Percentiles rank a stretch among this genome's conserved stretches.
phyloP scores from a whole-genome alignment of 2,113 vertebrate species.

The Vicugna pacos region DNA sequence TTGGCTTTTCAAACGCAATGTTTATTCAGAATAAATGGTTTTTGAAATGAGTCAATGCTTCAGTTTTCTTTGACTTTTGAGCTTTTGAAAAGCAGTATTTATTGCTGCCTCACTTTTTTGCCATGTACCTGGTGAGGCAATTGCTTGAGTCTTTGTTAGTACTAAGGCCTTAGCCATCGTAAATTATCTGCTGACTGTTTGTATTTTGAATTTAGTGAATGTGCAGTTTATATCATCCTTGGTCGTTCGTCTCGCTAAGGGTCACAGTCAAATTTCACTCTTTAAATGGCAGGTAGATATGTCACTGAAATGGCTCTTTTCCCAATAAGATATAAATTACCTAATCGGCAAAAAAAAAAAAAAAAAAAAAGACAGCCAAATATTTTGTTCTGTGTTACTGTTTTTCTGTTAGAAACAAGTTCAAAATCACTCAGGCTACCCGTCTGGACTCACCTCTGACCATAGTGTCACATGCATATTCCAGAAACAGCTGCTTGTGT shows the following conservation, averaged over 20 bases:
- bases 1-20: not conserved
- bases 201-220: not conserved
- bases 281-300: not conserved
- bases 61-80: not conserved
- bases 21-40: not conserved
- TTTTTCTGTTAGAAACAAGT: slow-evolving; percentile 23
- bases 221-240: not conserved
- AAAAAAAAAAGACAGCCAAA: not conserved
- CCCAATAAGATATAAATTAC: not conserved
- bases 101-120: not conserved
- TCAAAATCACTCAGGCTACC: not conserved
- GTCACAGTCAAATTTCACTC: not conserved
- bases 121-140: not conserved
- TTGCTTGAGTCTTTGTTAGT: not conserved
- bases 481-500: not conserved
- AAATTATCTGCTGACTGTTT: not conserved
- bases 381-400: not conserved
- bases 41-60: not conserved
- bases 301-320: not conserved
- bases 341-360: not conserved
- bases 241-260: not conserved
- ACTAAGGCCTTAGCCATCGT: not conserved
- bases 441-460: not conserved
- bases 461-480: not conserved
- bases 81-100: not conserved